Evolutionary conservation across 2,113 vertebrate species (phyloP).

Genomic region (Trochalopteron elliotii): DNA sequence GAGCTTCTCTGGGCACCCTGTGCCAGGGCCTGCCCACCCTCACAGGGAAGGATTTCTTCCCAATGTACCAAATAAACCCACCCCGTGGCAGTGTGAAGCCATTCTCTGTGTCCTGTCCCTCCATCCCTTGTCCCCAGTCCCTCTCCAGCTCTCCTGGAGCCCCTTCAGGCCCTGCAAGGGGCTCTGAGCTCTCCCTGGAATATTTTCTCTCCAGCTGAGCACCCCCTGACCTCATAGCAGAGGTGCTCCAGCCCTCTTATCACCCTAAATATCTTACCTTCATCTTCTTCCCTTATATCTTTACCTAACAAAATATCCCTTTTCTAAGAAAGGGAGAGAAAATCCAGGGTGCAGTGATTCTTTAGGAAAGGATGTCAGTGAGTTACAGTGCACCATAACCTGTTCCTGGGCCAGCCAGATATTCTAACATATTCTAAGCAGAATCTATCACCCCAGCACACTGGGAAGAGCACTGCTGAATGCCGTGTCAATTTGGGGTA

Average conservation of each 20-base stretch:
- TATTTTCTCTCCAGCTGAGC: neutral
- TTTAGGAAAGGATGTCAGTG: neutral
- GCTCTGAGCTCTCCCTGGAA: neutral
- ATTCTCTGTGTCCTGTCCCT: neutral
- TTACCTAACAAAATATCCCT: neutral
- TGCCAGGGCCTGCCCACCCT: rapidly evolving
- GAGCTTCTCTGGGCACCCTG: neutral
- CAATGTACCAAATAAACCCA: rapidly evolving
- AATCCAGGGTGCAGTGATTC: neutral
- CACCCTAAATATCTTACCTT: neutral
- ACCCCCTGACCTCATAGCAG: rapidly evolving
- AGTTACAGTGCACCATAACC: neutral
- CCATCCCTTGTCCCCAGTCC: neutral
- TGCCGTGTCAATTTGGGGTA: neutral
- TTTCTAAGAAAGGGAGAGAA: neutral
- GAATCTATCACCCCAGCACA: rapidly evolving
- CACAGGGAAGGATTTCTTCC: rapidly evolving
- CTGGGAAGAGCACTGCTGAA: neutral
- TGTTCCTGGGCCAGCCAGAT: neutral
- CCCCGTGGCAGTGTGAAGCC: rapidly evolving
- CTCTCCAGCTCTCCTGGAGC: neutral
- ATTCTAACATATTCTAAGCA: neutral
- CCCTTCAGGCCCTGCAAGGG: rapidly evolving
- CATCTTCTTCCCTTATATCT: neutral
- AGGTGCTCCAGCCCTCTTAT: neutral